A percentile compares a stretch with the other conserved stretches of the same genome.
These are phyloP conservation scores for Dimorphilus gyrociliatus DNA, from an alignment of 2,888 invertebrate species.

Conservation along the genomic window DNA sequence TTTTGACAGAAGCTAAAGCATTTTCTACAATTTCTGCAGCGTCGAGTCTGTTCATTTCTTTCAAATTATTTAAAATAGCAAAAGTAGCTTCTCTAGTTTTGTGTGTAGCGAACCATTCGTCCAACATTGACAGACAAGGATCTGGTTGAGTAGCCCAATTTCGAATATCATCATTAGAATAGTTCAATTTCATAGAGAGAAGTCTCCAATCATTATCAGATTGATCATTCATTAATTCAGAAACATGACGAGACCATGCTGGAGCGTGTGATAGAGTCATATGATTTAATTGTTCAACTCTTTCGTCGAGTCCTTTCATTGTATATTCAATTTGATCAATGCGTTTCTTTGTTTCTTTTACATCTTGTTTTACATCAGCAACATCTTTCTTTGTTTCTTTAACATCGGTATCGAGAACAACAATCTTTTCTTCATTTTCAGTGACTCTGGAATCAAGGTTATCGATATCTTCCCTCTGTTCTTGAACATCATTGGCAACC, in stretches of 20 bases:
- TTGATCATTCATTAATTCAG: constrained; percentile 22
- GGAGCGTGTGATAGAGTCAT: constrained; percentile 32
- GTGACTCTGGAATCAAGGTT: constrained; percentile 17
- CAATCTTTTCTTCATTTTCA: constrained; percentile 15
- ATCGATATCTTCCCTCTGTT: constrained; percentile 15
- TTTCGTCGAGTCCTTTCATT: too few species aligned
- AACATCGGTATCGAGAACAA: too few species aligned
- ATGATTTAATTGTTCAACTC: too few species aligned
- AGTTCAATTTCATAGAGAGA: constrained; percentile 25
- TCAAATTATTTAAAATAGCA: constrained; percentile 22
- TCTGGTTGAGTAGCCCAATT: constrained; percentile 28
- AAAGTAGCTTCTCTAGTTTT: constrained; percentile 24
- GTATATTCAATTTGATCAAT: too few species aligned
- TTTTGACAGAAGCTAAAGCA: constrained; percentile 23
- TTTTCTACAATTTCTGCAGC: constrained; percentile 25
- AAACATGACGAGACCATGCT: constrained; percentile 26
- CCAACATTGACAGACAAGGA: constrained; percentile 29
- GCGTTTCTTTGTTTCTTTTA: too few species aligned
- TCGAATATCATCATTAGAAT: constrained; percentile 25
- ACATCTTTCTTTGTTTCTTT: too few species aligned
- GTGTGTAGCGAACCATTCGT: constrained; percentile 31
- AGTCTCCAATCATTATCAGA: constrained; percentile 29
- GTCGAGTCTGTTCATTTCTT: constrained; percentile 27
- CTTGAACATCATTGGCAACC: constrained; percentile 15
- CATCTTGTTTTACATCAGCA: too few species aligned